Evolutionary conservation across 2,797 vertebrate species (phyloP).

Genomic region (Rhinogobio ventralis): DNA sequence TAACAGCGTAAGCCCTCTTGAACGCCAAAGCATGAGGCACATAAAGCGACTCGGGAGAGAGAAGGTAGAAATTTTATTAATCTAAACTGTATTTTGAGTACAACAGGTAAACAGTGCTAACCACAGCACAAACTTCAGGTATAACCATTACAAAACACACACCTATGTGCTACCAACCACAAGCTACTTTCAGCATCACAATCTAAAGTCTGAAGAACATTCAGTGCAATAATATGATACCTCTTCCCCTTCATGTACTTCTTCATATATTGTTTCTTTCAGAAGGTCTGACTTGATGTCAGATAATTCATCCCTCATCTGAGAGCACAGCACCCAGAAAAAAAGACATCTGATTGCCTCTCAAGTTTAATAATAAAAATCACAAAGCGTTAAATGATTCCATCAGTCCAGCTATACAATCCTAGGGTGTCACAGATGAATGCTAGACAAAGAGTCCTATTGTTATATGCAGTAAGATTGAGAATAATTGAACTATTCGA

Average conservation of each 20-base stretch:
- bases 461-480: background rate
- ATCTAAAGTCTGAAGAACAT: background rate
- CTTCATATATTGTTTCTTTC: constrained; percentile 65
- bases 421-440: background rate
- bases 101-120: background rate
- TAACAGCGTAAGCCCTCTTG: constrained; percentile 85
- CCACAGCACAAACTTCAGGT: background rate
- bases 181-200: background rate
- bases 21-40: constrained; percentile 93
- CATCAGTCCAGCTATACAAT: background rate
- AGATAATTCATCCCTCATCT: constrained; percentile 69
- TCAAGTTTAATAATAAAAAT: background rate
- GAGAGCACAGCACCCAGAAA: constrained; percentile 54
- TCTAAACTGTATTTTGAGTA: constrained; percentile 50
- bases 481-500: background rate
- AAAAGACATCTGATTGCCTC: constrained; percentile 10
- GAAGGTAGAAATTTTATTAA: constrained; percentile 55
- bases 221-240: constrained; percentile 28
- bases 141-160: background rate
- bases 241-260: constrained; percentile 54
- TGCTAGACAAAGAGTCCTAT: background rate
- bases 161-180: background rate
- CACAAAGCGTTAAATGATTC: background rate
- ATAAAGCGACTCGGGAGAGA: constrained; percentile 83
- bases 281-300: constrained; percentile 68